These are phyloP conservation scores for Drosophila nikananu DNA, from an alignment of 1,140 invertebrate species.

Conservation along the genomic window DNA sequence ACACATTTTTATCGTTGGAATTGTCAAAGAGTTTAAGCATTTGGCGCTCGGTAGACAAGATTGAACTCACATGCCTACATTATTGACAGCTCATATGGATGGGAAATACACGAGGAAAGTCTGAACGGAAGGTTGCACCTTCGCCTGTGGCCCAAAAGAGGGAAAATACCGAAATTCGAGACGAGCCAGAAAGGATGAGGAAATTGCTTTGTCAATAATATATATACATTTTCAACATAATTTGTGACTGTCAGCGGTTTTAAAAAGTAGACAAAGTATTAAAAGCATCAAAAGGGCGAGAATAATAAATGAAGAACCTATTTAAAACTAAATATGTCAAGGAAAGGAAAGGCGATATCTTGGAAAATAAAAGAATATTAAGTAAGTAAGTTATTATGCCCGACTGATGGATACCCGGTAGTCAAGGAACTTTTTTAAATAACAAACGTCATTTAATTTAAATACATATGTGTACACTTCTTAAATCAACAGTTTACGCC, in stretches of 20 bases:
- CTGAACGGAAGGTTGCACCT: conserved; percentile 21
- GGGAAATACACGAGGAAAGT: conserved; percentile 8
- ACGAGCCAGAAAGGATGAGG: conserved; percentile 35
- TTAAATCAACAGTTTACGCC: too few relatives aligned
- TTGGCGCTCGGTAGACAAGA: conserved; percentile 45
- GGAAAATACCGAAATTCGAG: conserved; percentile 30
- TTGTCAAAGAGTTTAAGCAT: conserved; percentile 80
- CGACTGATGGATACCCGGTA: not conserved
- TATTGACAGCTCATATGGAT: conserved; percentile 52
- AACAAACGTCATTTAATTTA: too few relatives aligned
- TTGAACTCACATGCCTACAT: conserved; percentile 59
- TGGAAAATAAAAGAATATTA: not conserved
- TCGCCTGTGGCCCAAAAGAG: conserved; percentile 17
- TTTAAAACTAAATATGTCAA: conserved; percentile 40
- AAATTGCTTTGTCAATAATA: conserved; percentile 58
- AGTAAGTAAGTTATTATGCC: not conserved
- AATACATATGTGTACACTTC: too few relatives aligned
- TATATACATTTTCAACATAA: conserved; percentile 25
- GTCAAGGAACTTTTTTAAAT: not conserved
- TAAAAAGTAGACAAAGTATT: conserved; percentile 6
- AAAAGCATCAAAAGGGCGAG: conserved; percentile 16
- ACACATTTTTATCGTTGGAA: conserved; percentile 80
- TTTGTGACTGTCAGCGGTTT: conserved; percentile 51
- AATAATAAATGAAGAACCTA: conserved; percentile 25
- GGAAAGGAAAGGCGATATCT: conserved; percentile 12